Percentiles rank a stretch among this genome's conserved stretches.
Conservation (phyloP, 2,113 vertebrate species). For the Xiphophorus hellerii region DNA sequence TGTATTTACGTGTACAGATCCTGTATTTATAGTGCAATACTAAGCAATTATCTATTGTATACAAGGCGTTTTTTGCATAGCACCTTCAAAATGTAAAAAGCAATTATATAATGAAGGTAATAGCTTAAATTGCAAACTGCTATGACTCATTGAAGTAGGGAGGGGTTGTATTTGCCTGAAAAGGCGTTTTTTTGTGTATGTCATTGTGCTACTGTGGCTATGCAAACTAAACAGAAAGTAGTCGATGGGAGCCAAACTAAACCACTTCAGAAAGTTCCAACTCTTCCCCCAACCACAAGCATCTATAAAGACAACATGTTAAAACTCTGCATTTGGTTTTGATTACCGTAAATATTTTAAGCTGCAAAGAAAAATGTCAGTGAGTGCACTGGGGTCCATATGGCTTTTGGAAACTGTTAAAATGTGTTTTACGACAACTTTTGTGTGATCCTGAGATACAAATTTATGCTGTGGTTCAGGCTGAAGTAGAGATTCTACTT, state of each 20-base stretch:
- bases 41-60: not conserved
- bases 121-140: not conserved
- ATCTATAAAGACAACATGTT: not conserved
- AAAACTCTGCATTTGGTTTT: not conserved
- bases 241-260: not conserved
- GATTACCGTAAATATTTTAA: not conserved
- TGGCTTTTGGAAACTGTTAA: not conserved
- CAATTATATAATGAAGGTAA: not conserved
- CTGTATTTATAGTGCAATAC: slow-evolving; percentile 10
- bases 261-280: not conserved
- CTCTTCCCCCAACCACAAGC: not conserved
- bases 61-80: too few species aligned
- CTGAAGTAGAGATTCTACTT: not conserved
- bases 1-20: not conserved
- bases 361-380: not conserved
- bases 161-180: not conserved
- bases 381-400: not conserved
- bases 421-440: not conserved
- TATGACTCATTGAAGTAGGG: not conserved
- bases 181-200: not conserved
- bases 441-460: not conserved
- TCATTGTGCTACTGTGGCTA: not conserved
- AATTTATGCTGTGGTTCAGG: not conserved
- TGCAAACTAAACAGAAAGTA: not conserved
- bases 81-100: not conserved